These are phyloP conservation scores for Dreissena polymorpha DNA, from an alignment of 1,140 invertebrate species.

Conservation along the genomic window DNA sequence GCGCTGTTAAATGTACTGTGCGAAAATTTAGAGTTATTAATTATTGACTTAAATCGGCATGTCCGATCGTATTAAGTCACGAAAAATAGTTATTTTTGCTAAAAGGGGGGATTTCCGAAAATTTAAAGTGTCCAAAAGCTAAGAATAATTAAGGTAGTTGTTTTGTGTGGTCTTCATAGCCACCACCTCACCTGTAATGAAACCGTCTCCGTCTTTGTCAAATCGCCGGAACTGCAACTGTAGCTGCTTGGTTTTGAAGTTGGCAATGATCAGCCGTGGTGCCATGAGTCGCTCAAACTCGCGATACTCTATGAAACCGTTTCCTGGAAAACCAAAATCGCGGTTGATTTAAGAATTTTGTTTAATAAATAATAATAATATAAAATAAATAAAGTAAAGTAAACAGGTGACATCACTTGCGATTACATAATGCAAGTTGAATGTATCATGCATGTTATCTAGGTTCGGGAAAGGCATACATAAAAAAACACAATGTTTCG, in stretches of 20 bases:
- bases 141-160: no score
- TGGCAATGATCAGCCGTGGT: slow-evolving; percentile 25
- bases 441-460: neutral
- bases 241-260: slow-evolving; percentile 33
- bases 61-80: neutral
- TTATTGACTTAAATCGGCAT: no score
- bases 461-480: neutral
- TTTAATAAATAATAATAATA: neutral
- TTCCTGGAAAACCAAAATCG: no score
- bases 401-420: neutral
- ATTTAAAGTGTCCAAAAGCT: no score
- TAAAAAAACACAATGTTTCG: no score
- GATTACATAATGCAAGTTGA: neutral
- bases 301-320: slow-evolving; percentile 24
- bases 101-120: no score
- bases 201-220: slow-evolving; percentile 41
- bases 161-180: no score
- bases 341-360: neutral
- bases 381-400: neutral
- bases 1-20: no score
- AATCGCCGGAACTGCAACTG: slow-evolving; percentile 7
- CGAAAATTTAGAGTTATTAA: no score
- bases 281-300: slow-evolving; percentile 36
- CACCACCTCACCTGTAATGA: slow-evolving; percentile 32
- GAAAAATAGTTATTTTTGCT: no score